Evolutionary conservation across 1,140 invertebrate species (phyloP).

Genomic region (Rhopalosiphum maidis): DNA sequence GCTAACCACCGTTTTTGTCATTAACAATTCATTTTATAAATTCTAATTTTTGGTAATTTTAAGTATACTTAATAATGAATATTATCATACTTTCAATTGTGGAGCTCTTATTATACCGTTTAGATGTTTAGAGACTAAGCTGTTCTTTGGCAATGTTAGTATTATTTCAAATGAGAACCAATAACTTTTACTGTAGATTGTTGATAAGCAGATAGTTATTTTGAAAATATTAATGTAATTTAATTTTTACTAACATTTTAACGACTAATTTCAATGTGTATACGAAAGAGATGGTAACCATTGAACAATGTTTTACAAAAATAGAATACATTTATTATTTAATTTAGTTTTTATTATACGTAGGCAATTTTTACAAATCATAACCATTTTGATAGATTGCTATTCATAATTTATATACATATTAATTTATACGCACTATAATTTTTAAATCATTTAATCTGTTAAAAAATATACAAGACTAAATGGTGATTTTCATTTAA

Average conservation of each 20-base stretch:
- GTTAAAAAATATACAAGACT: too few relatives aligned
- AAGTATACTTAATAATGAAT: neutral
- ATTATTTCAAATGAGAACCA: neutral
- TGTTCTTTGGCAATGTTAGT: neutral
- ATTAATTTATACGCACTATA: too few relatives aligned
- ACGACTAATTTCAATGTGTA: neutral
- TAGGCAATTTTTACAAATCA: too few relatives aligned
- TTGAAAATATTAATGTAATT: neutral
- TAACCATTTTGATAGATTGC: too few relatives aligned
- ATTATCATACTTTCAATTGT: neutral
- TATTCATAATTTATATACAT: too few relatives aligned
- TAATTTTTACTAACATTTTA: neutral
- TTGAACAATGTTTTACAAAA: neutral
- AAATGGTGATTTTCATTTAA: too few relatives aligned
- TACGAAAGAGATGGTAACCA: neutral
- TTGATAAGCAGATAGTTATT: neutral
- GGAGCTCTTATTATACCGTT: too few relatives aligned
- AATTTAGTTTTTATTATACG: too few relatives aligned
- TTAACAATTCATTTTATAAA: neutral
- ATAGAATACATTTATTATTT: too few relatives aligned
- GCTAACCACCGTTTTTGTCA: neutral
- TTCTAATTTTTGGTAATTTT: neutral
- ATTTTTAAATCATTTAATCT: too few relatives aligned
- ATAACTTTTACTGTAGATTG: neutral
- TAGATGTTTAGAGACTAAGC: too few relatives aligned